Base-by-base conservation (phyloP, 2,888 invertebrate genomes). In the Eupithecia inturbata region DNA sequence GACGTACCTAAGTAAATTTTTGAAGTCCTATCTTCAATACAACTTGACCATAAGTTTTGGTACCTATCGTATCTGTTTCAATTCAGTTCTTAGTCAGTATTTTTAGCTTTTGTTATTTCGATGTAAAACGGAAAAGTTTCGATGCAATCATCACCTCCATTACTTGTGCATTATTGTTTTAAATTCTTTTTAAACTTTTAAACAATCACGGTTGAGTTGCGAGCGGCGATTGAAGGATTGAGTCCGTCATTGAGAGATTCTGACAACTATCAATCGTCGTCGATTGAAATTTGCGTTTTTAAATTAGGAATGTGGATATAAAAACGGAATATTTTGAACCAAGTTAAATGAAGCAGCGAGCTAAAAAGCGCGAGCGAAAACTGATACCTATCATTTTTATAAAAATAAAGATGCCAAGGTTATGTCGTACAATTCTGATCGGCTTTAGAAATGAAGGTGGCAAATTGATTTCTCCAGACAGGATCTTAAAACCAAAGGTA, bases 61-160 rank as follows among this genome's bases (percentile, higher is more conserved):
- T 63, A n/a, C n/a, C n/a, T n/a, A 45, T 36, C 14, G 73, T 72
- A 67, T 78, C 78, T 77, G 80, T 75, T 79, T 76, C 63, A 69
- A 45, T 79, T 78, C 76, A 66, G 26, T 78, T 73, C 57, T 72
- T 77, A 76, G 70, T 63, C 22, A 67, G 76, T 80, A 80, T 83
- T 81, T 80, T 82, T 82, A 78, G 36, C 72, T 64, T 68, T 72
- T 82, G 82, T 86, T 83, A 83, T 79, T 83, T 78, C 81, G 80
- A 82, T 82, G 82, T 85, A 84, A 80, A 76, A 77, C 77, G 78
- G 73, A 79, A 77, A 75, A 77, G 77, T 67, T 77, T 77, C 75
- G 31, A 77, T 70, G 78, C 82, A 72, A 76, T 82, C 81, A 82
- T 78, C 81, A 72, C 67, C 66, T 73, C 78, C 78, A 82, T 82